Conservation (phyloP, 2,888 invertebrate species). For the Xestobium rufovillosum region DNA sequence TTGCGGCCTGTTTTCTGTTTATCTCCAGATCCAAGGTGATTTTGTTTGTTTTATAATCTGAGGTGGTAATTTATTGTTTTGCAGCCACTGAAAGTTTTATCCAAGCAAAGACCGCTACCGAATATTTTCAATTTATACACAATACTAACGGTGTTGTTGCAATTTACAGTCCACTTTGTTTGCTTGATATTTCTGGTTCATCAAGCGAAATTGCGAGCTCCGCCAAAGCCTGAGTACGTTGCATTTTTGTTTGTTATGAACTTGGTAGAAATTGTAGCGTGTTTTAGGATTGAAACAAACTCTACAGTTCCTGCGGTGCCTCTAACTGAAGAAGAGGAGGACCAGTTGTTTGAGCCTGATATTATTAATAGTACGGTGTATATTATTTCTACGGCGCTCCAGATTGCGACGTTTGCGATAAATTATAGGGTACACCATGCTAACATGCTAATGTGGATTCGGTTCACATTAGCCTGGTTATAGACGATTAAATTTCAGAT, state of each 20-base stretch:
- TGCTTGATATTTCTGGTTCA: slow-evolving; percentile 84
- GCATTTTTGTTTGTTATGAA: slow-evolving; percentile 28
- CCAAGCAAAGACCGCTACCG: slow-evolving; percentile 89
- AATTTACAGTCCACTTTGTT: slow-evolving; percentile 91
- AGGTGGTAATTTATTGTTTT: slow-evolving; percentile 30
- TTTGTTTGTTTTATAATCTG: slow-evolving; percentile 1
- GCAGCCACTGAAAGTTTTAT: slow-evolving; percentile 84
- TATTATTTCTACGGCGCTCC: slow-evolving; percentile 94
- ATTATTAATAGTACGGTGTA: slow-evolving; percentile 97
- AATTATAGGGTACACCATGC: slow-evolving; percentile 83
- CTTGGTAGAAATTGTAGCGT: neutral
- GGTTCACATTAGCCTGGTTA: too few relatives aligned
- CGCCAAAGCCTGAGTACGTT: slow-evolving; percentile 51
- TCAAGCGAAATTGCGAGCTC: slow-evolving; percentile 66
- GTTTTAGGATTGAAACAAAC: neutral
- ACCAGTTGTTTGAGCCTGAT: slow-evolving; percentile 83
- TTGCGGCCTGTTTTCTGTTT: slow-evolving; percentile 96
- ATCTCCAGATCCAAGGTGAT: slow-evolving; percentile 93
- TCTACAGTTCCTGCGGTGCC: too few relatives aligned
- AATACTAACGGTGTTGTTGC: slow-evolving; percentile 85
- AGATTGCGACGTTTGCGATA: slow-evolving; percentile 97
- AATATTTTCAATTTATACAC: slow-evolving; percentile 99
- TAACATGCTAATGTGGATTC: too few relatives aligned
- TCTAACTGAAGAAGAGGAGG: slow-evolving; percentile 60
- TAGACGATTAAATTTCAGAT: too few relatives aligned